Percentiles rank a stretch among this genome's conserved stretches.
Conservation (phyloP, 2,113 vertebrate species). For the Saimiri boliviensis region DNA sequence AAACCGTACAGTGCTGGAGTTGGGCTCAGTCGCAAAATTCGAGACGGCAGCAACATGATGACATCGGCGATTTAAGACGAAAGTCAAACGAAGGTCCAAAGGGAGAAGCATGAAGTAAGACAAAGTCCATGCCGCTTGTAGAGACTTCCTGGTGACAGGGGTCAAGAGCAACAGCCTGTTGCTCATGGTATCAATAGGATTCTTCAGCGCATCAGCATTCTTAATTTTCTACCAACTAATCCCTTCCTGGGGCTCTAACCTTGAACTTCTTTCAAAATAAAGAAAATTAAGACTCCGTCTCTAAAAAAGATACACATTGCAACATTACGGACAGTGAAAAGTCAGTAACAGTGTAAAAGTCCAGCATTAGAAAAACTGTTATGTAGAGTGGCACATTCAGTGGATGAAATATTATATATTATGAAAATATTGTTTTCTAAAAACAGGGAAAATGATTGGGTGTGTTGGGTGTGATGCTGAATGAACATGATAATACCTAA, state of each 20-base stretch:
- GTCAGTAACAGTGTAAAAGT: neutral
- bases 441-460: neutral
- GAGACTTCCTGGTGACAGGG: neutral
- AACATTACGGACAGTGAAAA: conserved; percentile 6
- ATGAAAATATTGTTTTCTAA: conserved; percentile 21
- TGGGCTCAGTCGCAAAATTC: neutral
- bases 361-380: neutral
- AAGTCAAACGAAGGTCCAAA: neutral
- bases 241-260: neutral
- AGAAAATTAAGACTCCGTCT: neutral
- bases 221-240: neutral
- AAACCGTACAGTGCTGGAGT: neutral
- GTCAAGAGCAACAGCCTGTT: neutral
- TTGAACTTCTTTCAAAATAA: conserved; percentile 25
- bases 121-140: neutral
- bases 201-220: conserved; percentile 5
- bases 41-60: neutral
- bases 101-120: neutral
- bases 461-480: neutral
- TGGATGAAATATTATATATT: neutral
- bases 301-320: neutral
- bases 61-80: neutral
- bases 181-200: neutral
- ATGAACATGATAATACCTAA: neutral
- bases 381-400: neutral